Conservation (phyloP, 1,140 invertebrate species). For the Eurosta solidaginis region DNA sequence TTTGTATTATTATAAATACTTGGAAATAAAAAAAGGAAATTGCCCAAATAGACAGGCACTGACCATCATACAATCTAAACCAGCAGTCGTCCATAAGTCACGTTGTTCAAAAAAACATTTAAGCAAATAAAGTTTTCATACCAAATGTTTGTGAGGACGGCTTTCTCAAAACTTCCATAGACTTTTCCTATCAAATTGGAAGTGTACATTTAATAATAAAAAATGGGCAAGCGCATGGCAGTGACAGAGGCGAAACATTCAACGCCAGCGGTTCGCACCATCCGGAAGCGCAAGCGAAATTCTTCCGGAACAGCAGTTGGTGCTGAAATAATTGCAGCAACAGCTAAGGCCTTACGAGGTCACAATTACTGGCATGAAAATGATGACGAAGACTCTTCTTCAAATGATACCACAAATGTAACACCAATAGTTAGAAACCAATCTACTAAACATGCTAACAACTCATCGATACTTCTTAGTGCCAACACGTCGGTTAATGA, state of each 20-base stretch:
- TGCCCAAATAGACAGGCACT: neutral
- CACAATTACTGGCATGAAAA: conserved; percentile 42
- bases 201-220: neutral
- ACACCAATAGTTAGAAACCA: conserved; percentile 5
- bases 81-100: too few species aligned
- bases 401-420: conserved; percentile 34
- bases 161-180: neutral
- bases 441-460: conserved; percentile 34
- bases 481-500: conserved; percentile 47
- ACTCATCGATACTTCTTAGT: conserved; percentile 40
- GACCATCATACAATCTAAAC: too few species aligned
- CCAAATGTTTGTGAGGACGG: neutral
- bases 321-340: conserved; percentile 36
- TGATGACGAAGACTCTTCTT: conserved; percentile 53
- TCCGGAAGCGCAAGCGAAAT: conserved; percentile 50
- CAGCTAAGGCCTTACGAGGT: conserved; percentile 40
- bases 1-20: neutral
- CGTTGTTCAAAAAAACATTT: neutral
- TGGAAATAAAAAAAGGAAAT: neutral
- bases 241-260: conserved; percentile 29
- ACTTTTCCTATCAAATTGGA: neutral
- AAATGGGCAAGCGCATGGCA: conserved; percentile 35
- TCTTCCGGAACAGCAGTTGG: conserved; percentile 25
- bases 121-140: neutral
- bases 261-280: conserved; percentile 40